These are phyloP conservation scores for Pterois miles DNA, from an alignment of 2,797 vertebrate genomes.

Conservation along the genomic window DNA sequence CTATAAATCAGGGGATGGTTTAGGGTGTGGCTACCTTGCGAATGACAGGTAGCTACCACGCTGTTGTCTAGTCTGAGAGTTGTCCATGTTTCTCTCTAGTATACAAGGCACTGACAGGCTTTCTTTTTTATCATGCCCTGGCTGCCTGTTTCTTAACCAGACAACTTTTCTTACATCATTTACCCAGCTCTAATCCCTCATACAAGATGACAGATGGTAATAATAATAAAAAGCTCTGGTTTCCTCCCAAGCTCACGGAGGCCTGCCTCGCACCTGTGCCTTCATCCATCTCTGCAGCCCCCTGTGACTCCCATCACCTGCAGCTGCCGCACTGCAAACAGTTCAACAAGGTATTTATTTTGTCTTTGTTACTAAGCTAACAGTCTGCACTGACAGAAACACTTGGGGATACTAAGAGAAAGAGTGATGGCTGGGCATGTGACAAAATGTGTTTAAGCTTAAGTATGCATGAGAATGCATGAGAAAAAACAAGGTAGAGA, in stretches of 20 bases:
- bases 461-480: not conserved
- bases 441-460: constrained; percentile 5
- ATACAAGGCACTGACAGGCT: too few relatives aligned
- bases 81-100: too few relatives aligned
- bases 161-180: constrained; percentile 7
- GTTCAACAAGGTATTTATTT: constrained; percentile 45
- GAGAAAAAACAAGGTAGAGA: not conserved
- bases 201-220: constrained; percentile 19
- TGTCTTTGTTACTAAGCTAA: constrained; percentile 40
- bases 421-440: not conserved
- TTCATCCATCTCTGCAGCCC: constrained; percentile 44
- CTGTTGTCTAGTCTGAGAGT: too few relatives aligned
- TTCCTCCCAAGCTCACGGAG: constrained; percentile 21
- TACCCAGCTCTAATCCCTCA: constrained; percentile 10
- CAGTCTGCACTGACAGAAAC: not conserved
- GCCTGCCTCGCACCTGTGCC: constrained; percentile 53
- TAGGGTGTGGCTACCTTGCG: too few relatives aligned
- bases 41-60: too few relatives aligned
- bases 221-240: constrained; percentile 43
- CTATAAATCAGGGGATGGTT: not conserved
- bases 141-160: not conserved
- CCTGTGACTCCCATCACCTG: constrained; percentile 53
- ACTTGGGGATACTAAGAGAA: not conserved
- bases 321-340: constrained; percentile 35
- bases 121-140: not conserved